Percentiles rank a stretch among this genome's conserved stretches.
phyloP scores from a whole-genome alignment of 2,888 invertebrate genomes.

The Pyrochroa serraticornis region DNA sequence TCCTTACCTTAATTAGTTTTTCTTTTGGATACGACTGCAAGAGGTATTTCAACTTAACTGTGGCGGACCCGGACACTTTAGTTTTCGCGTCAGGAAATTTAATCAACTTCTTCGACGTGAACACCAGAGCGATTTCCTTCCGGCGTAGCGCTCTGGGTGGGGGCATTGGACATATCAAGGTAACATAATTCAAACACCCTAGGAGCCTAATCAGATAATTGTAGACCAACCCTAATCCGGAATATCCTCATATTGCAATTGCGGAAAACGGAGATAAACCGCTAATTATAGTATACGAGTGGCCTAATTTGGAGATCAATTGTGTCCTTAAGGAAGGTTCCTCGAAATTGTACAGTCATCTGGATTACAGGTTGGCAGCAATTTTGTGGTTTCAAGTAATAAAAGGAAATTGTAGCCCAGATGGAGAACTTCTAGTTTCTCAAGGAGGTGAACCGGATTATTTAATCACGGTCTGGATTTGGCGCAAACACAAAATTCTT shows the following conservation, averaged over 20 bases:
- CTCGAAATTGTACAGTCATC: slow-evolving; percentile 70
- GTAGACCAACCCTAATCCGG: slow-evolving; percentile 62
- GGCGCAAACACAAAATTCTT: slow-evolving; percentile 77
- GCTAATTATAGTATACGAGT: slow-evolving; percentile 80
- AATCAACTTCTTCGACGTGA: slow-evolving; percentile 75
- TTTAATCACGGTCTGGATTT: slow-evolving; percentile 88
- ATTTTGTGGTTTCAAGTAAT: not conserved
- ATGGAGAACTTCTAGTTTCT: slow-evolving; percentile 80
- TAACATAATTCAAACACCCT: slow-evolving; percentile 48
- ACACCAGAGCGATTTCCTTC: slow-evolving; percentile 70
- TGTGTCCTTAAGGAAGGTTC: slow-evolving; percentile 81
- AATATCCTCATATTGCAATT: slow-evolving; percentile 74
- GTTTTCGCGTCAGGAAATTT: slow-evolving; percentile 84
- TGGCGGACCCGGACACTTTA: slow-evolving; percentile 74
- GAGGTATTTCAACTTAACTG: slow-evolving; percentile 79
- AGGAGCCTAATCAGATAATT: slow-evolving; percentile 41
- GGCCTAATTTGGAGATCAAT: slow-evolving; percentile 78
- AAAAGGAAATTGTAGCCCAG: slow-evolving; percentile 64
- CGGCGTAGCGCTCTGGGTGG: slow-evolving; percentile 77
- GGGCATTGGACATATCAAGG: slow-evolving; percentile 81
- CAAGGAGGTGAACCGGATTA: slow-evolving; percentile 88
- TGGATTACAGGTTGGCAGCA: slow-evolving; percentile 70
- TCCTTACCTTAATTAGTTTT: slow-evolving; percentile 61
- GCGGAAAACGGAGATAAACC: slow-evolving; percentile 80
- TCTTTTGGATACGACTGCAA: slow-evolving; percentile 88